Conservation (phyloP, 2,113 vertebrate species). For the Psittacula cyanocephala region DNA sequence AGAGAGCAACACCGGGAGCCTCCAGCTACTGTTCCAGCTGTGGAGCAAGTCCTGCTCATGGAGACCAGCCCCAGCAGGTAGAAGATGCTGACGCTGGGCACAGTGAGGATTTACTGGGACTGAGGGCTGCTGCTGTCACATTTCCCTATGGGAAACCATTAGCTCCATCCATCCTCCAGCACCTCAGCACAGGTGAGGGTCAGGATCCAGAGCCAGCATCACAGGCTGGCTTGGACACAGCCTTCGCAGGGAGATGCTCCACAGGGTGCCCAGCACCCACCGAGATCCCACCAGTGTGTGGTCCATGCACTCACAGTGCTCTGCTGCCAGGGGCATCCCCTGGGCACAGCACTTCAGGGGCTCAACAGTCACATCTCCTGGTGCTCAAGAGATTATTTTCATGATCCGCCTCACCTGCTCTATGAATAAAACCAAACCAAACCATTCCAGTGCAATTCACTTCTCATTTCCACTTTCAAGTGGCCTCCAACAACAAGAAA, state of each 20-base stretch:
- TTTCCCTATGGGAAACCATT: background rate
- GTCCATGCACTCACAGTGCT: background rate
- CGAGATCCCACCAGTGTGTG: background rate
- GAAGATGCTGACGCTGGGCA: background rate
- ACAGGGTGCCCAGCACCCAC: background rate
- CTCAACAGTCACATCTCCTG: conserved; percentile 21
- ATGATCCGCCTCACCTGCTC: conserved; percentile 40
- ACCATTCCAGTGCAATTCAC: conserved; percentile 29
- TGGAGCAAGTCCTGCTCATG: background rate
- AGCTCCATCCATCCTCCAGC: background rate
- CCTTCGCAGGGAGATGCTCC: conserved; percentile 19
- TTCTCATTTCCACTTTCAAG: conserved; percentile 53
- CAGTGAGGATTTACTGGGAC: background rate
- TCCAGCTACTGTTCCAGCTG: background rate
- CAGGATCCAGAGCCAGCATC: background rate
- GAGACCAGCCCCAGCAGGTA: background rate
- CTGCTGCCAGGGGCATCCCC: background rate
- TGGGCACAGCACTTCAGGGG: background rate
- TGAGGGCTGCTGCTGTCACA: background rate
- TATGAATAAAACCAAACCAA: conserved; percentile 32
- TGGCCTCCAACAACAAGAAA: conserved; percentile 41
- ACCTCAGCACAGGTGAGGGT: background rate
- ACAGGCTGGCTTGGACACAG: background rate
- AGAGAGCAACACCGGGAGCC: background rate
- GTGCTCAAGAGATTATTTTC: conserved; percentile 25